These are phyloP conservation scores for Nothobranchius kuhntae DNA, from an alignment of 2,113 vertebrate species.

Conservation along the genomic window DNA sequence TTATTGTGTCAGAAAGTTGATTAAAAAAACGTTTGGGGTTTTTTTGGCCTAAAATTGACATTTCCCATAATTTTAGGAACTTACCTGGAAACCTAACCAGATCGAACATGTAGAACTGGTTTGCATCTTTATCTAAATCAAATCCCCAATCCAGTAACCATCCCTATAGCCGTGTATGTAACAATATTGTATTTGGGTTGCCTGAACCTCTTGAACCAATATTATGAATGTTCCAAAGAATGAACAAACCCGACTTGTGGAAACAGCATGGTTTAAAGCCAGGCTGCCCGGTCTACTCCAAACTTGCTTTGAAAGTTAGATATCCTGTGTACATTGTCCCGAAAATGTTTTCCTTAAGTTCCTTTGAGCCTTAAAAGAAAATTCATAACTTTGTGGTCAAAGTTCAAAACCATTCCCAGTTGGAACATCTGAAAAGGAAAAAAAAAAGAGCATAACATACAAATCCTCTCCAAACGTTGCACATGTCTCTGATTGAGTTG, in stretches of 20 bases:
- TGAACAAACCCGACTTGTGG: slow-evolving; percentile 66
- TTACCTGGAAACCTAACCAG: not conserved
- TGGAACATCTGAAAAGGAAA: slow-evolving; percentile 35
- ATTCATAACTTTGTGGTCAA: slow-evolving; percentile 80
- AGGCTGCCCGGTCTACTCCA: slow-evolving; percentile 64
- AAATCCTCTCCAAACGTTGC: slow-evolving; percentile 57
- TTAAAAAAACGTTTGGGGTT: too few species aligned
- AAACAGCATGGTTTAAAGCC: slow-evolving; percentile 61
- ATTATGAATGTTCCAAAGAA: slow-evolving; percentile 57
- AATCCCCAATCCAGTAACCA: slow-evolving; percentile 6
- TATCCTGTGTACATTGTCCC: slow-evolving; percentile 72
- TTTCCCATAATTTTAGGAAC: too few species aligned
- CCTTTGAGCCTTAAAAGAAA: slow-evolving; percentile 71
- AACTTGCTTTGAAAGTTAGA: slow-evolving; percentile 77
- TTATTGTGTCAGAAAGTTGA: too few species aligned
- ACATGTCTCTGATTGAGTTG: slow-evolving; percentile 79
- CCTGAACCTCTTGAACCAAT: slow-evolving; percentile 52
- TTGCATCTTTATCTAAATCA: slow-evolving; percentile 55
- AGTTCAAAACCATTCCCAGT: slow-evolving; percentile 71
- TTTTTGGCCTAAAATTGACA: too few species aligned
- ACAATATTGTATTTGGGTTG: slow-evolving; percentile 41
- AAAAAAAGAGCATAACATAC: slow-evolving; percentile 55
- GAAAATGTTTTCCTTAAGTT: slow-evolving; percentile 68
- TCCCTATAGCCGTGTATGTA: slow-evolving; percentile 11
- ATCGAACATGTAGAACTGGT: slow-evolving; percentile 18